phyloP scores from a whole-genome alignment of 1,140 invertebrate species.

The Teleopsis dalmanni region DNA sequence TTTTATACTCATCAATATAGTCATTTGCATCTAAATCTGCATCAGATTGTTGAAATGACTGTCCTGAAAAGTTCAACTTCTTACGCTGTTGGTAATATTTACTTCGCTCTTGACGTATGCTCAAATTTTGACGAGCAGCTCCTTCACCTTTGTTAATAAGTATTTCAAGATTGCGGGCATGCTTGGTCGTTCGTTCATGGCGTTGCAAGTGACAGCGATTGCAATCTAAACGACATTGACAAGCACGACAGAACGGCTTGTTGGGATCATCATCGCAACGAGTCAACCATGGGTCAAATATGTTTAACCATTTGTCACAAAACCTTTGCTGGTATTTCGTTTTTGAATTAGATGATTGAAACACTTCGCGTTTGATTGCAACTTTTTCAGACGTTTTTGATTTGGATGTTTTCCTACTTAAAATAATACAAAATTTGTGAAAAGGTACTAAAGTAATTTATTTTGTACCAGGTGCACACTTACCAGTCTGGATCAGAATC shows the following conservation, averaged over 20 bases:
- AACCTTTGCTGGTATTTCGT: slow-evolving; percentile 30
- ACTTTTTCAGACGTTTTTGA: too few species aligned
- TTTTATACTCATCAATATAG: slow-evolving; percentile 11
- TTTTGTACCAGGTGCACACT: too few species aligned
- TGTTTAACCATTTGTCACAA: slow-evolving; percentile 35
- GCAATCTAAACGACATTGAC: slow-evolving; percentile 33
- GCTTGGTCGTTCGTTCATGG: slow-evolving; percentile 35
- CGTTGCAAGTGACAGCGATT: slow-evolving; percentile 37
- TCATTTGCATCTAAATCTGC: slow-evolving; percentile 9
- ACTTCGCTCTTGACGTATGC: slow-evolving; percentile 31
- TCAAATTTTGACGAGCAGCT: slow-evolving; percentile 25
- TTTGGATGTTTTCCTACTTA: too few species aligned
- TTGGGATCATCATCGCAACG: slow-evolving; percentile 29
- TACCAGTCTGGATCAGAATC: too few species aligned
- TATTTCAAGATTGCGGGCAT: slow-evolving; percentile 30
- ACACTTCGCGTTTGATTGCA: too few species aligned
- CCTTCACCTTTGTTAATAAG: slow-evolving; percentile 30
- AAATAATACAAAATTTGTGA: too few species aligned
- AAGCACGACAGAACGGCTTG: slow-evolving; percentile 37
- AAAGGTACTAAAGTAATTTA: too few species aligned
- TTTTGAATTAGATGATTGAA: neutral
- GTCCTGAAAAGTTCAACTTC: slow-evolving; percentile 11
- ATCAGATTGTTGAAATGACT: slow-evolving; percentile 1
- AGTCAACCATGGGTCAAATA: slow-evolving; percentile 34
- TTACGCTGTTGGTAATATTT: slow-evolving; percentile 35